Percentiles rank a stretch among this genome's conserved stretches.
Conservation (phyloP, 1,140 invertebrate genomes). For the Orchestia grillus region DNA sequence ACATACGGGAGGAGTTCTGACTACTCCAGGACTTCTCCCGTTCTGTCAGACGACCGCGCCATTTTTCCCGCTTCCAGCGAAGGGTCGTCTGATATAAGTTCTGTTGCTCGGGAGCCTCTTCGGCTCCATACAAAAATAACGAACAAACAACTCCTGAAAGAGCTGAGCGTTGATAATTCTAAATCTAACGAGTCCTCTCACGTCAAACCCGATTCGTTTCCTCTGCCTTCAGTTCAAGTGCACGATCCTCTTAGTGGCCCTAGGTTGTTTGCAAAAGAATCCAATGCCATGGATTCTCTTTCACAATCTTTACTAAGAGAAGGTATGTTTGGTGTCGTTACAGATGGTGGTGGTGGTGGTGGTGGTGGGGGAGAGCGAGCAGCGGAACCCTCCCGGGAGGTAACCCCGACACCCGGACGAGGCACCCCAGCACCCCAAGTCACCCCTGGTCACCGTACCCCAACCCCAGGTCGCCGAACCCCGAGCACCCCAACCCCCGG, state of each 20-base stretch:
- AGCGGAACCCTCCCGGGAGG: neutral
- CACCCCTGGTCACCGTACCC: slow-evolving; percentile 35
- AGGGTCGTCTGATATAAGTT: neutral
- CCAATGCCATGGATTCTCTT: neutral
- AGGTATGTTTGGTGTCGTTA: slow-evolving; percentile 51
- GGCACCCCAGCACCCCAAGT: slow-evolving; percentile 17
- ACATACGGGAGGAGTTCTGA: neutral
- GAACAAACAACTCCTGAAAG: neutral
- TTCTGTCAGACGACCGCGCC: neutral
- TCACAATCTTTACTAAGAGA: slow-evolving; percentile 49
- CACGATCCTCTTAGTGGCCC: neutral
- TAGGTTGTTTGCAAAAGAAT: neutral
- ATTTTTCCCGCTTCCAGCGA: neutral
- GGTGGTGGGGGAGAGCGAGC: neutral
- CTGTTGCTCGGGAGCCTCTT: neutral
- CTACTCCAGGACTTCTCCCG: neutral
- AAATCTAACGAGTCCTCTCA: neutral
- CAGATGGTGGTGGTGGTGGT: slow-evolving; percentile 54
- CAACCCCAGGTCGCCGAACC: slow-evolving; percentile 62
- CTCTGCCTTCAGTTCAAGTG: neutral
- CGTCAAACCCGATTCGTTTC: neutral
- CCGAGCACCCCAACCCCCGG: slow-evolving; percentile 65
- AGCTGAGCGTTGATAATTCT: neutral
- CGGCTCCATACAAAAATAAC: neutral
- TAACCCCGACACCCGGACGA: neutral